phyloP scores from a whole-genome alignment of 1,140 invertebrate species.

The Heliconius melpomene region DNA sequence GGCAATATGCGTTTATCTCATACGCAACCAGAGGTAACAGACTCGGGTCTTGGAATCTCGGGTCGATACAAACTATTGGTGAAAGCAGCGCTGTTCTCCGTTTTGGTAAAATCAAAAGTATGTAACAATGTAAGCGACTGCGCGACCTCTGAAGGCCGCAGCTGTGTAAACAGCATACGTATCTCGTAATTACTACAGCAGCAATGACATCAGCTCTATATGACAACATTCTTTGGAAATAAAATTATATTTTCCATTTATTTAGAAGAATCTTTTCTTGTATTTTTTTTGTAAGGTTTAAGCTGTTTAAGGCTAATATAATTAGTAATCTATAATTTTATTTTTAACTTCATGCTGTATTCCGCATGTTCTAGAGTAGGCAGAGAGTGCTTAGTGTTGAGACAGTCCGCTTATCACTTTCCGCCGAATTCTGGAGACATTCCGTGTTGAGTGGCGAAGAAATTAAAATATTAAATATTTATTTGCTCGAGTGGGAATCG shows the following conservation, averaged over 20 bases:
- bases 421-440: no score
- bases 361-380: no score
- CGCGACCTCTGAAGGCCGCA: constrained; percentile 68
- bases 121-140: constrained; percentile 27
- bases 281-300: no score
- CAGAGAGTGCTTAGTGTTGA: no score
- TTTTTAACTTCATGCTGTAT: no score
- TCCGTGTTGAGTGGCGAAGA: no score
- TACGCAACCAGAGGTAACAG: constrained; percentile 50
- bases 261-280: not conserved
- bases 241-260: not conserved
- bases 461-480: no score
- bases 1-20: constrained; percentile 62
- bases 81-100: constrained; percentile 44
- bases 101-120: constrained; percentile 40
- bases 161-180: constrained; percentile 64
- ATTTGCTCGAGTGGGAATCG: no score
- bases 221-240: constrained; percentile 14
- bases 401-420: no score
- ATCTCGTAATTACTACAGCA: constrained; percentile 56
- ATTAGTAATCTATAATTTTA: no score
- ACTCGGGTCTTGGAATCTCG: constrained; percentile 27
- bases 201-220: constrained; percentile 64
- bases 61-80: constrained; percentile 41
- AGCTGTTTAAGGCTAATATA: no score